Conservation (phyloP, 2,797 vertebrate genomes). For the Dendrocincla tyrannina region DNA sequence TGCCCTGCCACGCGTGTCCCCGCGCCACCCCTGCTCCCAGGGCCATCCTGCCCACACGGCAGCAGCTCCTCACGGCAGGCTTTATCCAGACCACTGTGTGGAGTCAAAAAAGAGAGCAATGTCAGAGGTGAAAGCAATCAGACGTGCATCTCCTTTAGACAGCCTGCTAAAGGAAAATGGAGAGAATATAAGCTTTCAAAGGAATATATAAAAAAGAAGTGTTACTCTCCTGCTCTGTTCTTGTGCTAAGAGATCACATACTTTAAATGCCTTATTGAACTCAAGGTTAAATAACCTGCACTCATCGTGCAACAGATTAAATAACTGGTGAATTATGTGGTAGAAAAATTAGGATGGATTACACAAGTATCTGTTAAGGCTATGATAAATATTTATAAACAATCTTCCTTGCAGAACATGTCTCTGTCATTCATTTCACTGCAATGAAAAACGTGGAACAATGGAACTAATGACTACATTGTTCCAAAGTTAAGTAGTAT, state of each 20-base stretch:
- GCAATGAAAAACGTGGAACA: constrained; percentile 60
- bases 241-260: neutral
- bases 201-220: neutral
- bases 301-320: constrained; percentile 25
- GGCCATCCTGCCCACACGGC: fast-evolving
- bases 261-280: neutral
- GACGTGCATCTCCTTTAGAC: neutral
- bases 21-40: fast-evolving
- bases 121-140: neutral
- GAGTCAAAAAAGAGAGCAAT: neutral
- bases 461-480: constrained; percentile 59
- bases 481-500: constrained; percentile 67
- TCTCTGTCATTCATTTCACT: constrained; percentile 44
- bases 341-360: constrained; percentile 60
- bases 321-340: constrained; percentile 9
- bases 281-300: constrained; percentile 17
- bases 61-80: neutral
- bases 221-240: neutral
- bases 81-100: fast-evolving
- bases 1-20: fast-evolving
- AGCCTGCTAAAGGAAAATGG: neutral
- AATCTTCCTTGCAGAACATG: constrained; percentile 33
- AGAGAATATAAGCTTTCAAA: neutral
- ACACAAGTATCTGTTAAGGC: constrained; percentile 65
- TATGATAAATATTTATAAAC: constrained; percentile 67